Base-by-base conservation (phyloP, 2,797 vertebrate genomes). In the Clamator glandarius region DNA sequence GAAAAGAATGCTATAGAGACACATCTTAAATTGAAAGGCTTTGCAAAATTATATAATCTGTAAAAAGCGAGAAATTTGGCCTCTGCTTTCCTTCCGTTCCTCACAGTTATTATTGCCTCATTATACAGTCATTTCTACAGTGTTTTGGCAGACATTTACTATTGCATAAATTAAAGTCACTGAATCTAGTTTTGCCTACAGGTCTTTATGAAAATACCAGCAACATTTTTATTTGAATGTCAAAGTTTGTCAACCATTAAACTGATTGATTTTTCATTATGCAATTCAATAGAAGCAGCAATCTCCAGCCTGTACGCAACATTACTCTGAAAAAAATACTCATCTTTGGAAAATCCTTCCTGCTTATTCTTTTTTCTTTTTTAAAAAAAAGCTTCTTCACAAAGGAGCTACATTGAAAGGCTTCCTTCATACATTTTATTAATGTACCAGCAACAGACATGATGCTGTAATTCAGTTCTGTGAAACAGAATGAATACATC, bases 241-340 rank as follows among this genome's bases (percentile, higher is more conserved):
- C 98, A 98, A 97, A 95, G 94, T 98, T 98, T 98, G 97, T 98
- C 98, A 98, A 97, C 98, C 98, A 98, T 98, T 98, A 98, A 98
- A 98, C 97, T 96, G 97, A 98, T 97, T 97, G 98, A 98, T 98
- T 98, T 98, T 98, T 97, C 97, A 98, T 98, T 97, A 98, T 94
- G 97, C 96, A 97, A 97, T 96, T 97, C 96, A 97, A 97, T 93
- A 97, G 94, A 96, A 96, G 95, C 59, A 94, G 96, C 97, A 98
- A 97, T 98, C 89, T 97, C 84, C 96, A 97, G 87, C 90, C 96
- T 95, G 92, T 94, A 93, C 96, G 97, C 96, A 98, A 96, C 94
- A 96, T 96, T 96, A 97, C 95, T 94, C 81, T 78, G 83, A 95
- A 93, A 93, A 95, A 97, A 96, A 96, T 44, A 91, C 9, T 17